Base-by-base conservation (phyloP, 1,140 invertebrate species). In the Matsumurasca onukii region DNA sequence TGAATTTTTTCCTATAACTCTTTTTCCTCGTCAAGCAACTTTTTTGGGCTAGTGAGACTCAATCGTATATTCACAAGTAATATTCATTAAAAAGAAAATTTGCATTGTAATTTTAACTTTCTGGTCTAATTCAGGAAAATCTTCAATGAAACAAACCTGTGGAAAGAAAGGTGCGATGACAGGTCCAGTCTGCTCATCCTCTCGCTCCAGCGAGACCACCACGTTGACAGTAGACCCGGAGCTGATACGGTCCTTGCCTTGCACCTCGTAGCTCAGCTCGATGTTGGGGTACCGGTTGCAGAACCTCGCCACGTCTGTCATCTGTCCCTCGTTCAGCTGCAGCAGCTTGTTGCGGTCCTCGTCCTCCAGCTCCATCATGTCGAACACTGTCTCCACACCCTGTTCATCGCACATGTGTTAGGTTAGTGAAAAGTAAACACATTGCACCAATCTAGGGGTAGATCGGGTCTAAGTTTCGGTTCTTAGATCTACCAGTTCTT, bases 271-370 rank as follows among this genome's bases (percentile, higher is more conserved):
- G 0, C 88, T 91, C 71, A 99, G 86, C 76, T 99, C 98, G 73
- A 99, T 98, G 79, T 99, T 99, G 0, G 98, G 98, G 82, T 99
- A 99, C 27, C 95, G 85, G 82, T 99, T 99, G 78, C 97, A 99
- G 83, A 99, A 99, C 55, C 93, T 85, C 0, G 97, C 98, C 0
- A 99, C 97, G 80, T 99, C 97, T 0, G 93, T 91, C 91, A 99
- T 97, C 82, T 99, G 91, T 0, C 83, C 74, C 52, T 97, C 90
- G 0, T 84, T 87, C 69, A 99, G 80, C 75, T 94, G 89, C 45
- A 99, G 80, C 12, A 99, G 80, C 68, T 91, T 88, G 66, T 88
- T 90, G 31, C 98, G 84, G 27, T 96, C 96, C 12, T 94, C 91
- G 79, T 99, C 97, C 75, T 99, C 98, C 70, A 99, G 82, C 77